Evolutionary conservation across 2,797 vertebrate genomes (phyloP).

Genomic region (Leuciscus waleckii): DNA sequence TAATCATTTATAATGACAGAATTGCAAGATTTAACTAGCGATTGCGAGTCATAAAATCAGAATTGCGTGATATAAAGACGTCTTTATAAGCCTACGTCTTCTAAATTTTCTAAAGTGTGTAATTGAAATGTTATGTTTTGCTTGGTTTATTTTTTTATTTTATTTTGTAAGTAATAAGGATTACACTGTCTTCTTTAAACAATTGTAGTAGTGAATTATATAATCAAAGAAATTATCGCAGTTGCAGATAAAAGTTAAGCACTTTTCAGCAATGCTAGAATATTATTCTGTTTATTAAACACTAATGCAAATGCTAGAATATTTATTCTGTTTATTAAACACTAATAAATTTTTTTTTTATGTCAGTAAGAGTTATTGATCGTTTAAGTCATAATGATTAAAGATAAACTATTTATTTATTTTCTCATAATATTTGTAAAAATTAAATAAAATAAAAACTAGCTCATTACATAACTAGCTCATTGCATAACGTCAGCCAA

Average conservation of each 20-base stretch:
- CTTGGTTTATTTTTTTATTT: neutral
- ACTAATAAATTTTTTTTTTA: neutral
- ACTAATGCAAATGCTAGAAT: neutral
- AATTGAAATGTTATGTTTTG: neutral
- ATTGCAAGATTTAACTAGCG: too few relatives aligned
- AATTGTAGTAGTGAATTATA: neutral
- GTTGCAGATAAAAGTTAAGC: neutral
- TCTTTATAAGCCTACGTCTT: too few relatives aligned
- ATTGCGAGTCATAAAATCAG: too few relatives aligned
- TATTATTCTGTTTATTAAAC: neutral
- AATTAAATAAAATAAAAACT: too few relatives aligned
- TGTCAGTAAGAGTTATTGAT: neutral
- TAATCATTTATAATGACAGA: too few relatives aligned
- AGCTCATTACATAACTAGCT: neutral
- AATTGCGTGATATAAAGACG: too few relatives aligned
- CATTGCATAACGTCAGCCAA: neutral
- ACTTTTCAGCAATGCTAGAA: neutral
- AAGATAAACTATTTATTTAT: neutral
- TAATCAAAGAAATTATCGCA: neutral
- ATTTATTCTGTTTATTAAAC: neutral
- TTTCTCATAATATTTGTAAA: neutral
- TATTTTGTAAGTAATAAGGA: neutral
- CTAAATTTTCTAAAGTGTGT: neutral
- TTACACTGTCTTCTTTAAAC: neutral
- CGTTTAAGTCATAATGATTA: neutral